A percentile compares a stretch with the other conserved stretches of the same genome.
Evolutionary conservation across 2,888 invertebrate genomes (phyloP).

Genomic region (Morpho achilles): DNA sequence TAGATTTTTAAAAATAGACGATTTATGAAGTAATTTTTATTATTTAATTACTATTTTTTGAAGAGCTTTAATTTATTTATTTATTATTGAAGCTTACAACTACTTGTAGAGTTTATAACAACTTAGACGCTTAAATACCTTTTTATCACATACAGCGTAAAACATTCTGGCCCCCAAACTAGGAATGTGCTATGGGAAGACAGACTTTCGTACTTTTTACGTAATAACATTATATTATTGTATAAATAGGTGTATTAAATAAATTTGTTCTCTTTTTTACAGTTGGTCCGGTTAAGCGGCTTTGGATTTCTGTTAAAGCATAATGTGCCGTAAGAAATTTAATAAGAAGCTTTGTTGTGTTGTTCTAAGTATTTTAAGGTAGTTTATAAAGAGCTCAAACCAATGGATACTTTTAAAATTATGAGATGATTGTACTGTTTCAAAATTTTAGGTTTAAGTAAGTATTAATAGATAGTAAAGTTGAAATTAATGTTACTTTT

Average conservation of each 20-base stretch:
- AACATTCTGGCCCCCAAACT: too few species aligned
- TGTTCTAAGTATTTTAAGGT: constrained; percentile 22
- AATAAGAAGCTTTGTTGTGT: constrained; percentile 19
- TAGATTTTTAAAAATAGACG: too few species aligned
- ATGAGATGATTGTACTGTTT: constrained; percentile 6
- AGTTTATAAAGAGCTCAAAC: constrained; percentile 24
- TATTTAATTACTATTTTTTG: too few species aligned
- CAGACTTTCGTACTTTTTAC: too few species aligned
- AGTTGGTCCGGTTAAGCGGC: constrained; percentile 37
- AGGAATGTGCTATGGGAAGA: too few species aligned
- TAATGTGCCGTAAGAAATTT: constrained; percentile 28
- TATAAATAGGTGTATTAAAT: not conserved
- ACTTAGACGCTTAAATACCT: too few species aligned
- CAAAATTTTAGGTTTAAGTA: not conserved
- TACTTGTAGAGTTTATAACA: too few species aligned
- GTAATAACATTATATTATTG: not conserved
- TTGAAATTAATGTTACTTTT: constrained; percentile 4
- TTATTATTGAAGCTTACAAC: too few species aligned
- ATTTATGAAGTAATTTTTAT: too few species aligned
- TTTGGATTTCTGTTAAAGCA: constrained; percentile 30
- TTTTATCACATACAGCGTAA: too few species aligned
- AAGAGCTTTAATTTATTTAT: too few species aligned
- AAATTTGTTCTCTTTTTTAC: constrained; percentile 24
- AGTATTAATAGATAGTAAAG: not conserved
- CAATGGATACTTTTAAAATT: constrained; percentile 26